These are phyloP conservation scores for Spialia ferax DNA, from an alignment of 2,888 invertebrate genomes.

Conservation along the genomic window DNA sequence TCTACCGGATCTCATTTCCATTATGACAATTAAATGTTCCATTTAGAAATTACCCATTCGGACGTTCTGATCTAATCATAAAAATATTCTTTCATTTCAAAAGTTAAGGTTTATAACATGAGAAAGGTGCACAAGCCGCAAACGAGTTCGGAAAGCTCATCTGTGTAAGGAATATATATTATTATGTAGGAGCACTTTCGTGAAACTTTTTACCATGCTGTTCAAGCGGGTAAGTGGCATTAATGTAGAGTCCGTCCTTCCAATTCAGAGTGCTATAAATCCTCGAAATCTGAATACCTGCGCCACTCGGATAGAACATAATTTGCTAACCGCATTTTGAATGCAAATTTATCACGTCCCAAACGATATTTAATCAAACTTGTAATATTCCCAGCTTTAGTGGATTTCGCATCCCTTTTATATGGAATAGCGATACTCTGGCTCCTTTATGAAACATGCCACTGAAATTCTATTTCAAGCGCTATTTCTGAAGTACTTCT, in stretches of 20 bases:
- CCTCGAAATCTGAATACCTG: slow-evolving; percentile 57
- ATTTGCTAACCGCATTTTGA: slow-evolving; percentile 51
- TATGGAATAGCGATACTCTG: slow-evolving; percentile 23
- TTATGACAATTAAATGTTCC: neutral
- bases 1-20: neutral
- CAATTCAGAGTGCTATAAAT: slow-evolving; percentile 59
- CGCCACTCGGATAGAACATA: slow-evolving; percentile 52
- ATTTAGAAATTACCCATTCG: neutral
- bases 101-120: slow-evolving; percentile 17
- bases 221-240: slow-evolving; percentile 44
- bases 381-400: slow-evolving; percentile 43
- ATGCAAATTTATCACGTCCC: slow-evolving; percentile 50
- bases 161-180: slow-evolving; percentile 35
- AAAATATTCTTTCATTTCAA: slow-evolving; percentile 9
- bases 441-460: neutral
- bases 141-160: slow-evolving; percentile 33
- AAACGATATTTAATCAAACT: slow-evolving; percentile 46
- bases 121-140: slow-evolving; percentile 23
- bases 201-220: slow-evolving; percentile 47
- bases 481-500: neutral
- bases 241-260: slow-evolving; percentile 48
- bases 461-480: neutral
- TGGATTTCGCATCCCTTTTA: slow-evolving; percentile 25
- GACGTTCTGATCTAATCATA: slow-evolving; percentile 12
- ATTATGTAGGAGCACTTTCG: slow-evolving; percentile 34